A percentile compares a stretch with the other conserved stretches of the same genome.
phyloP scores from a whole-genome alignment of 2,888 invertebrate species.

The Sclerodermus sp. region DNA sequence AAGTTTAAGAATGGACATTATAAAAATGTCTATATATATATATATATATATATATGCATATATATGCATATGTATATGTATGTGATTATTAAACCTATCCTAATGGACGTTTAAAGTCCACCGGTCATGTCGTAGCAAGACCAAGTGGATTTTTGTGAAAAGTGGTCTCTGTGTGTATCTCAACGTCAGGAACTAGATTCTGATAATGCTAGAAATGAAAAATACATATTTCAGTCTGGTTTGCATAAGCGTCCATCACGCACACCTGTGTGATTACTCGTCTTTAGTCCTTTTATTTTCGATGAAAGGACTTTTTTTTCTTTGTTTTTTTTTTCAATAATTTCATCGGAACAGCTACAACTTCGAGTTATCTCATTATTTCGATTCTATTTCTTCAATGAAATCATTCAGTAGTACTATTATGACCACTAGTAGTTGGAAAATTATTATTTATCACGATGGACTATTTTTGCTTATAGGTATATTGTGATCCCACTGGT shows the following conservation, averaged over 20 bases:
- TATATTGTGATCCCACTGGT: conserved; percentile 43
- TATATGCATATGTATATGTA: too few relatives aligned
- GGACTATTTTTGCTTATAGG: conserved; percentile 18
- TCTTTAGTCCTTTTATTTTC: too few relatives aligned
- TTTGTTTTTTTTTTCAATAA: too few relatives aligned
- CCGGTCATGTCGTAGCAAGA: conserved; percentile 13
- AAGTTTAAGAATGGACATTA: conserved; percentile 13
- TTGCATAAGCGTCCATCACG: background rate
- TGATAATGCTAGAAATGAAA: conserved; percentile 8
- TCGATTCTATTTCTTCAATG: background rate
- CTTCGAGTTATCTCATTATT: too few relatives aligned
- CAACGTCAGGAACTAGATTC: conserved; percentile 14
- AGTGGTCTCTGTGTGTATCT: conserved; percentile 6
- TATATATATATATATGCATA: too few relatives aligned
- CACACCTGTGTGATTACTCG: too few relatives aligned
- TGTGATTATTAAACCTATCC: conserved; percentile 14
- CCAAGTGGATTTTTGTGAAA: conserved; percentile 9
- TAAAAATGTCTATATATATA: conserved; percentile 17
- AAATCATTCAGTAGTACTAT: background rate
- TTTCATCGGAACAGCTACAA: too few relatives aligned
- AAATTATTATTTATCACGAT: conserved; percentile 30
- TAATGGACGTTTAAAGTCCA: conserved; percentile 18
- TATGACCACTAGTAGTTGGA: too few relatives aligned
- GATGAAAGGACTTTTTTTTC: too few relatives aligned
- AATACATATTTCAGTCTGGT: conserved; percentile 24